Percentiles rank a stretch among this genome's conserved stretches.
Conservation (phyloP, 2,797 vertebrate genomes). For the Channallabes apus region DNA sequence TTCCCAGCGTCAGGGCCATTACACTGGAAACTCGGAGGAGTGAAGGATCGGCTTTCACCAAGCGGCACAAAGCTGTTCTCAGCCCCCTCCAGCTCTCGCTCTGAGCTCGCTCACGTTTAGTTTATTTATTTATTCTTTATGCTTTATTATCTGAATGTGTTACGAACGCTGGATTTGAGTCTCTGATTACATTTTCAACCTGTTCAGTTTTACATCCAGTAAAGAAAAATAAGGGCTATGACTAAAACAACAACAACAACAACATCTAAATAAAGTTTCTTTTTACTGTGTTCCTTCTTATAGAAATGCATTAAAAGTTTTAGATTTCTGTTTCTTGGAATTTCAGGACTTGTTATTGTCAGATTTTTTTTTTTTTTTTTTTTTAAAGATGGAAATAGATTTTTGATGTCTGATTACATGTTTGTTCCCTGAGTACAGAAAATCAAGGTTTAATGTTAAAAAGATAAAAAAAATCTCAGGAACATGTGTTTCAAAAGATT, state of each 20-base stretch:
- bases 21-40: conserved; percentile 69
- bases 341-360: too few relatives aligned
- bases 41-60: conserved; percentile 63
- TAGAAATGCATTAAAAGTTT: background rate
- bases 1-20: conserved; percentile 71
- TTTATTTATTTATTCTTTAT: background rate
- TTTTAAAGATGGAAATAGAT: background rate
- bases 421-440: background rate
- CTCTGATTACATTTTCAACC: background rate
- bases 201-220: background rate
- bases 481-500: background rate
- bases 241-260: background rate
- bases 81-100: conserved; percentile 2
- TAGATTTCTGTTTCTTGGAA: background rate
- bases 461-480: too few relatives aligned
- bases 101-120: background rate
- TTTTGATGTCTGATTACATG: background rate
- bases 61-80: conserved; percentile 54
- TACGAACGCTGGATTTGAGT: too few relatives aligned
- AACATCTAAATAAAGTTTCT: background rate
- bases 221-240: background rate
- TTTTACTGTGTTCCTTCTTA: background rate
- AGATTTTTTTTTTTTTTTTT: too few relatives aligned
- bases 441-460: background rate
- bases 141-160: background rate